A percentile compares a stretch with the other conserved stretches of the same genome.
Conservation (phyloP, 1,140 invertebrate genomes). For the Tetramorium parvispinum region DNA sequence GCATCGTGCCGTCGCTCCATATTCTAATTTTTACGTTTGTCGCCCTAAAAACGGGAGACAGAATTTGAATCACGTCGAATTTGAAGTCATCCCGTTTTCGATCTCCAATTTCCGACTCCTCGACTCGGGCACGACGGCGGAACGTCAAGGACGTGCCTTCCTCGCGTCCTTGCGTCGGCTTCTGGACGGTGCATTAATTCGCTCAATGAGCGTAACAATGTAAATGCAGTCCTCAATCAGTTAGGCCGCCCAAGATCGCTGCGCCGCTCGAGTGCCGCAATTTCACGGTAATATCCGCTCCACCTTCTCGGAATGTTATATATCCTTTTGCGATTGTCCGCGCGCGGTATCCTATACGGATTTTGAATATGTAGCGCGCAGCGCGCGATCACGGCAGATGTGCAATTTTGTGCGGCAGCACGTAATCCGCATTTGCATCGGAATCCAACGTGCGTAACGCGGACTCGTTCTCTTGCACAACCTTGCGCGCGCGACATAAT, state of each 20-base stretch:
- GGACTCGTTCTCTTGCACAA: conserved; percentile 28
- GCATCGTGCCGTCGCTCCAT: no score
- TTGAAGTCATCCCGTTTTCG: not conserved
- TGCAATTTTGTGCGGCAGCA: conserved; percentile 21
- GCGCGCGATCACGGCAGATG: conserved; percentile 21
- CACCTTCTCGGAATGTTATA: conserved; percentile 9
- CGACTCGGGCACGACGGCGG: conserved; percentile 6
- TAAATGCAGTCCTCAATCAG: conserved; percentile 70
- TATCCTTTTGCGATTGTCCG: not conserved
- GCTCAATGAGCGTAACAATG: conserved; percentile 74
- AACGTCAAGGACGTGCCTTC: conserved; percentile 71
- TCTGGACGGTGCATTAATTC: conserved; percentile 73
- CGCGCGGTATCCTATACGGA: not conserved
- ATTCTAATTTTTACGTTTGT: not conserved
- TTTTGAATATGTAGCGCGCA: conserved; percentile 44
- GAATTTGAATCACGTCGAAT: not conserved
- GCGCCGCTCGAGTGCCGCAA: conserved; percentile 21
- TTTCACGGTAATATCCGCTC: conserved; percentile 54
- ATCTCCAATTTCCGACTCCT: conserved; percentile 1
- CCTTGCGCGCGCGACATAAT: conserved; percentile 19
- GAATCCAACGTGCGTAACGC: conserved; percentile 23
- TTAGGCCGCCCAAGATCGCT: conserved; percentile 33
- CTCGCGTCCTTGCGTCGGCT: conserved; percentile 71
- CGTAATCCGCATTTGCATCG: conserved; percentile 52
- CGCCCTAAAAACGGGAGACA: not conserved